Base-by-base conservation (phyloP, 2,797 vertebrate species). In the Enteromius unitaeniatus region DNA sequence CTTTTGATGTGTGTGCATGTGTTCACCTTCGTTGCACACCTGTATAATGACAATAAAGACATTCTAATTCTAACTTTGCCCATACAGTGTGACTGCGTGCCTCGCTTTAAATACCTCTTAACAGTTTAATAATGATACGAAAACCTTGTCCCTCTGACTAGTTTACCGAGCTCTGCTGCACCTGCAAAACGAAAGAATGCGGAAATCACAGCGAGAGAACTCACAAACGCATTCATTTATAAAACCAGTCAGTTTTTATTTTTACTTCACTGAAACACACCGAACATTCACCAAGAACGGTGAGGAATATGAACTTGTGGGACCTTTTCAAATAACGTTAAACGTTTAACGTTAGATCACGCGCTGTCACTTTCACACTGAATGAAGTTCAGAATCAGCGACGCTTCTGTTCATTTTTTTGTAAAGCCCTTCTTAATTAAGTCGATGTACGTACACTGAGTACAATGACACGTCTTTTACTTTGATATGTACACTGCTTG, bases 161-260 rank as follows among this genome's bases (percentile, higher is more conserved):
- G 53, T 73, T 73, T 62, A 42, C 21, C 14, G 37, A 77, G 15
- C 34, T 70, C 17, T 21, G 8, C 47, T 51, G 81, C 81, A 83
- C 81, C 81, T 76, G 72, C n/a, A 45, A 78, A 78, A 64, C 58
- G 47, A 55, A 83, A 68, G 58, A 83, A 76, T 67, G 81, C 81
- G 81, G 73, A 83, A 83, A 83, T 40, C 17, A 58, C 10, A 34
- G 21, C 26, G 53, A 19, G 1, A 2, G n/a, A 49, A 49, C 53
- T 47, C 1, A 49, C 26, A 64, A 62, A 64, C 2, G 47, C 15
- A 11, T 73, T 64, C 0, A 82, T 64, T 62, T 60, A 26, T 17
- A 19, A 64, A 62, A 19, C 11, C 11, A 49, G 10, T 15, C 42
- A 2, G 8, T 19, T 37, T 11, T 10, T 14, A 45, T 19, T 9